phyloP scores from a whole-genome alignment of 1,140 invertebrate species.

The Drosophila bipectinata region DNA sequence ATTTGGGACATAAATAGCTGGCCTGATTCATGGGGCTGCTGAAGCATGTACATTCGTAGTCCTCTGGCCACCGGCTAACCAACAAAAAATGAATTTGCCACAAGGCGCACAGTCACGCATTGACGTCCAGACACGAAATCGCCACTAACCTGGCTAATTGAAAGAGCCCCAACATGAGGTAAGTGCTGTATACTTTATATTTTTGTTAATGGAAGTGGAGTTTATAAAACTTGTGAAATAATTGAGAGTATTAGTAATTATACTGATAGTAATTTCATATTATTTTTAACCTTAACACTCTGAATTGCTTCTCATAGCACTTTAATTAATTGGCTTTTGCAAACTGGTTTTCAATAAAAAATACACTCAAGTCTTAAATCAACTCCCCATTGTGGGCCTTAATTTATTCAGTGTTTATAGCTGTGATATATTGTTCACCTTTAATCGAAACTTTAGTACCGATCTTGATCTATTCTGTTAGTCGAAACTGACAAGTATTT shows the following conservation, averaged over 20 bases:
- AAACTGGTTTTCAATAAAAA: background rate
- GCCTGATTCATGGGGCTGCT: slow-evolving; percentile 59
- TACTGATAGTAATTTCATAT: too few relatives aligned
- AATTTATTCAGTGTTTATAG: background rate
- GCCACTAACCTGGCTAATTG: slow-evolving; percentile 8
- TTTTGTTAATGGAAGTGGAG: too few relatives aligned
- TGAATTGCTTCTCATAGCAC: background rate
- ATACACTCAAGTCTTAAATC: background rate
- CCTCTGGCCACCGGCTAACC: slow-evolving; percentile 23
- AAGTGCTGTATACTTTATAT: slow-evolving; percentile 21
- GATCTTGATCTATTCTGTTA: background rate
- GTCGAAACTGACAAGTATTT: background rate
- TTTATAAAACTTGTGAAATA: too few relatives aligned
- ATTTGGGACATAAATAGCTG: slow-evolving; percentile 66
- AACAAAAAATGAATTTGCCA: background rate
- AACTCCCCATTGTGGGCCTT: background rate
- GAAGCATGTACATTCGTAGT: slow-evolving; percentile 24
- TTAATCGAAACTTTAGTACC: background rate
- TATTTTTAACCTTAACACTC: background rate
- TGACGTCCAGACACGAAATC: background rate
- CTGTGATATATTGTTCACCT: background rate
- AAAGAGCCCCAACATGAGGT: slow-evolving; percentile 18
- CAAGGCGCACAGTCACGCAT: slow-evolving; percentile 16
- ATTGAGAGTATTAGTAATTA: too few relatives aligned
- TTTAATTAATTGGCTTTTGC: background rate